Conservation (phyloP, 2,888 invertebrate species). For the Drosophila nr. fundita region DNA sequence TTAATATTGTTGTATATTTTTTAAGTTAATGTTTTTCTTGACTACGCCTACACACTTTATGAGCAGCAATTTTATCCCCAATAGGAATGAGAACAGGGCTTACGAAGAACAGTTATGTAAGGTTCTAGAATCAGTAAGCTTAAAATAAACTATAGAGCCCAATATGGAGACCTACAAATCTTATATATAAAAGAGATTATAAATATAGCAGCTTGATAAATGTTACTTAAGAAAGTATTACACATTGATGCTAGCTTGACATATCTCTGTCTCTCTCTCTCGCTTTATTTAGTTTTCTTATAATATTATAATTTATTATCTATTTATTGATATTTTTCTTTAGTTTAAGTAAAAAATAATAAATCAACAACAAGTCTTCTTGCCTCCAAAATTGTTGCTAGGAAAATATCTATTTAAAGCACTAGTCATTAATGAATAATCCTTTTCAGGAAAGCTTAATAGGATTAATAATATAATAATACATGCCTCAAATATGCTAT, state of each 20-base stretch:
- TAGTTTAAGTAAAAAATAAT: not conserved
- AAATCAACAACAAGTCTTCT: not conserved
- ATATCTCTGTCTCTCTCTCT: no score
- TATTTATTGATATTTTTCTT: no score
- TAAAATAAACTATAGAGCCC: not conserved
- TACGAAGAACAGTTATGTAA: not conserved
- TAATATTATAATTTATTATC: no score
- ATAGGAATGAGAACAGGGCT: not conserved
- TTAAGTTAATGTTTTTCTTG: not conserved
- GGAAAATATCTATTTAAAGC: no score
- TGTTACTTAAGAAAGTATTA: not conserved
- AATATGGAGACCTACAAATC: not conserved
- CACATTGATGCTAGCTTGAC: no score
- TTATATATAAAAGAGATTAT: no score
- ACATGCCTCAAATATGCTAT: no score
- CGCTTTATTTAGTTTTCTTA: no score
- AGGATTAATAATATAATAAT: not conserved
- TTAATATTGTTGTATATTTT: no score
- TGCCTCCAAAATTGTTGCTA: no score
- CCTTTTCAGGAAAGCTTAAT: not conserved
- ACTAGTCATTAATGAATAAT: not conserved
- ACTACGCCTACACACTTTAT: not conserved
- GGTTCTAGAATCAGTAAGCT: not conserved
- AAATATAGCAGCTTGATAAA: not conserved
- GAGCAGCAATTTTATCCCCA: not conserved